phyloP scores from a whole-genome alignment of 2,797 vertebrate genomes.

The Sebastes alutus region DNA sequence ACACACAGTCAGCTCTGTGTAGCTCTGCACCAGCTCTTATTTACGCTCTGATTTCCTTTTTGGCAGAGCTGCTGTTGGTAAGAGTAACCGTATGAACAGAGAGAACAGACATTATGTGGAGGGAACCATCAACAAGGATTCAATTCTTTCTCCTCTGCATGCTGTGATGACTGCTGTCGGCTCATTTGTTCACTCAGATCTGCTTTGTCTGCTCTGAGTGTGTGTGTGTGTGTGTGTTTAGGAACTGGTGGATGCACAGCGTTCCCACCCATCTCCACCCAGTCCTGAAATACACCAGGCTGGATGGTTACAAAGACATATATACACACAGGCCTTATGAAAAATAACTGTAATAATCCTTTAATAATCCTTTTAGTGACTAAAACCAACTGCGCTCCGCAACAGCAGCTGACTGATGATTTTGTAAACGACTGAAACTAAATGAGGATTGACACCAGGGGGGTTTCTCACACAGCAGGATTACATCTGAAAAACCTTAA shows the following conservation, averaged over 20 bases:
- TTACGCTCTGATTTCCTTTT: constrained; percentile 57
- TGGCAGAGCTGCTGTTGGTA: constrained; percentile 50
- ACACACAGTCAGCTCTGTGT: constrained; percentile 32
- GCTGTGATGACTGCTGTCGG: constrained; percentile 39
- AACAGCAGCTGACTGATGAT: constrained; percentile 1
- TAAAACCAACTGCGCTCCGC: constrained; percentile 10
- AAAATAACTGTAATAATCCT: constrained; percentile 45
- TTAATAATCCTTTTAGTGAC: constrained; percentile 24
- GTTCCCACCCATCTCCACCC: constrained; percentile 77
- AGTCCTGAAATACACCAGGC: constrained; percentile 73
- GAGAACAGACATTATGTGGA: constrained; percentile 18
- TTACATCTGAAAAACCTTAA: neutral
- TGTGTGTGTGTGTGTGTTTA: constrained; percentile 29
- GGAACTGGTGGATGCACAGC: constrained; percentile 50
- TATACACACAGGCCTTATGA: constrained; percentile 37
- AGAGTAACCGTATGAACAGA: constrained; percentile 30
- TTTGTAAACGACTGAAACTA: neutral
- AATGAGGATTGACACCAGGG: neutral
- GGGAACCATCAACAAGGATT: constrained; percentile 46
- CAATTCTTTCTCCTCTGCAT: constrained; percentile 28
- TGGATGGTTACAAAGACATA: constrained; percentile 22
- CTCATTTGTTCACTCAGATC: constrained; percentile 29
- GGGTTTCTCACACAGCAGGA: neutral
- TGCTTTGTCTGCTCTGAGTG: constrained; percentile 23
- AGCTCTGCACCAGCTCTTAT: constrained; percentile 32